Conservation (phyloP, 1,140 invertebrate species). For the Drosophila baimaii region DNA sequence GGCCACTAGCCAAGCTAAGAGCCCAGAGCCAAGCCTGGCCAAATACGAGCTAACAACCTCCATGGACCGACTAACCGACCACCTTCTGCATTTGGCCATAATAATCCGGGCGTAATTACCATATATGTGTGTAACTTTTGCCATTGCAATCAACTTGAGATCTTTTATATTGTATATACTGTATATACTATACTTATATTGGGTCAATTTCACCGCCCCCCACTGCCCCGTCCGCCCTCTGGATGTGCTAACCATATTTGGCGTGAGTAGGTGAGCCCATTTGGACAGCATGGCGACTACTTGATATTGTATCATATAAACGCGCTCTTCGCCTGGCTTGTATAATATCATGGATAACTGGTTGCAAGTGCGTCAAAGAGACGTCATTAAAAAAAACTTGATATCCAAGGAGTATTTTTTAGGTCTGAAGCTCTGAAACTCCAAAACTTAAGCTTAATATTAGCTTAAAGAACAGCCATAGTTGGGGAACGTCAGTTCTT, state of each 20-base stretch:
- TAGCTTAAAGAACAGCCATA: background rate
- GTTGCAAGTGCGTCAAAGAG: slow-evolving; percentile 37
- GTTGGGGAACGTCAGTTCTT: background rate
- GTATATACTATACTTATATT: slow-evolving; percentile 34
- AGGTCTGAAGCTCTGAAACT: background rate
- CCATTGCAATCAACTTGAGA: slow-evolving; percentile 57
- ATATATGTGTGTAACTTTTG: slow-evolving; percentile 66
- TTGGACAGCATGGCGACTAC: slow-evolving; percentile 45
- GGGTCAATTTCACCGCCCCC: slow-evolving; percentile 34
- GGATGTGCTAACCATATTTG: slow-evolving; percentile 8
- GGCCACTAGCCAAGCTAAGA: background rate
- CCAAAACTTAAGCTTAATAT: background rate
- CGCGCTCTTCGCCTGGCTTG: slow-evolving; percentile 1
- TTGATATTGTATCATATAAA: slow-evolving; percentile 37
- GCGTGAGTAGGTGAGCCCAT: slow-evolving; percentile 29
- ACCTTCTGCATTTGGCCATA: slow-evolving; percentile 60
- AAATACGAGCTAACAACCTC: slow-evolving; percentile 14
- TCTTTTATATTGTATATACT: slow-evolving; percentile 40
- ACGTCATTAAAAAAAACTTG: slow-evolving; percentile 23
- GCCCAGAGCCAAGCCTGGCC: background rate
- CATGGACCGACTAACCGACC: slow-evolving; percentile 18
- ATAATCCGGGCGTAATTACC: slow-evolving; percentile 71
- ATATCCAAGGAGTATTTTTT: slow-evolving; percentile 22
- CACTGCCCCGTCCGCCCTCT: background rate
- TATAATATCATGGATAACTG: slow-evolving; percentile 33